phyloP scores from a whole-genome alignment of 2,888 invertebrate species.

The Polietes domitor region DNA sequence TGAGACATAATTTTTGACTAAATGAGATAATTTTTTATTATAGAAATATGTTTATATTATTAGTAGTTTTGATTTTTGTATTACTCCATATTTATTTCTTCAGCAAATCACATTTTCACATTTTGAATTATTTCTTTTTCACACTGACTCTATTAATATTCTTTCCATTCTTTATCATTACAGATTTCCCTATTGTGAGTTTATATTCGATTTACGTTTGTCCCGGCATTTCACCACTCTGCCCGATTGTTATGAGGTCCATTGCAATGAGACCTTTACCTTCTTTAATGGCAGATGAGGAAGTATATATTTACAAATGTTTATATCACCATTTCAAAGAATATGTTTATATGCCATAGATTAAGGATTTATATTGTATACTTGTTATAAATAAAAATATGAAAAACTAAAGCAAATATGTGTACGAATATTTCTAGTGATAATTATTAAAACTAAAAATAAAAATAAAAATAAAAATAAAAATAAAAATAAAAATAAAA shows the following conservation, averaged over 20 bases:
- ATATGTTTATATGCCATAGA: neutral
- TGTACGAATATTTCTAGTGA: too few species aligned
- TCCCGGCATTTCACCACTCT: slow-evolving; percentile 78
- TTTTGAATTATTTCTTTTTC: neutral
- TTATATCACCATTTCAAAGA: neutral
- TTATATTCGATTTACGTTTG: slow-evolving; percentile 78
- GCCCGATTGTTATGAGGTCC: slow-evolving; percentile 77
- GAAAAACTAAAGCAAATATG: too few species aligned
- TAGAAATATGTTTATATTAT: too few species aligned
- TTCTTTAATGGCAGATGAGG: slow-evolving; percentile 67
- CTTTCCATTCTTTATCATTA: slow-evolving; percentile 56
- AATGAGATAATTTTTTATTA: too few species aligned
- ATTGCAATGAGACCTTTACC: slow-evolving; percentile 78
- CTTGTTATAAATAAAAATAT: slow-evolving; percentile 52
- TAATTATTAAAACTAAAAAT: too few species aligned
- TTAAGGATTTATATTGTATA: slow-evolving; percentile 37
- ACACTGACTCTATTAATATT: neutral
- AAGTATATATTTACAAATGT: neutral
- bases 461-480: too few species aligned
- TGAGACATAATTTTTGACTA: too few species aligned
- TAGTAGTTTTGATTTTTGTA: too few species aligned
- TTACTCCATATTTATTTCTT: neutral
- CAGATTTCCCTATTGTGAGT: slow-evolving; percentile 78
- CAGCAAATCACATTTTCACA: neutral
- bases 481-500: too few species aligned